Percentiles rank a stretch among this genome's conserved stretches.
These are phyloP conservation scores for Phortica okadai DNA, from an alignment of 2,888 invertebrate genomes.

Conservation along the genomic window DNA sequence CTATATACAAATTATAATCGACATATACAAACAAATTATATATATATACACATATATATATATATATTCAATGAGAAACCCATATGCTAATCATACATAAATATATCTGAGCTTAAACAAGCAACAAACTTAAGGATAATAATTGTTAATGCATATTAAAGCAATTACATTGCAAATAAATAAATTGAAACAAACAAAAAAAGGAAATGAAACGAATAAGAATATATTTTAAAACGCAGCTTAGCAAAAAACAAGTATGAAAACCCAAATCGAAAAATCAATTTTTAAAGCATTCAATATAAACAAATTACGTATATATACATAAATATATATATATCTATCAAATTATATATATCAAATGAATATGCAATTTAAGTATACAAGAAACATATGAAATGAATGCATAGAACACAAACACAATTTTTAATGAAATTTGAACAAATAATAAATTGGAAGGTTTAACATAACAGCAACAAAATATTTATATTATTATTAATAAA, in stretches of 20 bases:
- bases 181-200: conserved; percentile 1
- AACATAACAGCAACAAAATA: not conserved
- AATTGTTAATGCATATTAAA: conserved; percentile 31
- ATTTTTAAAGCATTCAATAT: conserved; percentile 31
- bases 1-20: conserved; percentile 19
- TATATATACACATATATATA: conserved; percentile 17
- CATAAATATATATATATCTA: conserved; percentile 20
- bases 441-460: not conserved
- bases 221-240: conserved; percentile 22
- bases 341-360: conserved; percentile 55
- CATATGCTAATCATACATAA: conserved; percentile 1
- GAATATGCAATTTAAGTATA: conserved; percentile 37
- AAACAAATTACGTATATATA: conserved; percentile 35
- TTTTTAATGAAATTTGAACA: conserved; percentile 16
- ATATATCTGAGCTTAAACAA: conserved; percentile 50
- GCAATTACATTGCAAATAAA: conserved; percentile 18
- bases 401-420: conserved; percentile 56
- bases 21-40: conserved; percentile 32
- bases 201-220: conserved; percentile 1
- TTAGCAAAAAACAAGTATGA: conserved; percentile 3
- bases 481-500: conserved; percentile 49
- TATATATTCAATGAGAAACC: conserved; percentile 38
- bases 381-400: conserved; percentile 41
- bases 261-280: not conserved
- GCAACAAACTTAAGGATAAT: conserved; percentile 38